phyloP scores from a whole-genome alignment of 2,113 vertebrate genomes.

The Trinectes maculatus region DNA sequence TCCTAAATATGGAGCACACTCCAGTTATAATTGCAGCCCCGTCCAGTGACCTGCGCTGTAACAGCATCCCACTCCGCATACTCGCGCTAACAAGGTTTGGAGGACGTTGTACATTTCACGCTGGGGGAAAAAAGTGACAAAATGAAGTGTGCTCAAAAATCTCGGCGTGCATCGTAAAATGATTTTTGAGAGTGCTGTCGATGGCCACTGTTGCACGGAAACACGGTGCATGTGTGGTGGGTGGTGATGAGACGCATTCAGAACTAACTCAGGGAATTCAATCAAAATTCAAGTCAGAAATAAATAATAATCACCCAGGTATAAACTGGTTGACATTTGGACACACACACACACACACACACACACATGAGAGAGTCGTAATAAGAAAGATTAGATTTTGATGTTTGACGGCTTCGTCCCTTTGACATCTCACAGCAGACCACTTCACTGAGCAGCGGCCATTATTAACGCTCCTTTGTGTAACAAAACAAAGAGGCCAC shows the following conservation, averaged over 20 bases:
- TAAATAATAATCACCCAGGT: too few species aligned
- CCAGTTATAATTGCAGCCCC: conserved; percentile 28
- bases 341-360: too few species aligned
- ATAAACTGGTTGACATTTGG: too few species aligned
- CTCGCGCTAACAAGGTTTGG: conserved; percentile 27
- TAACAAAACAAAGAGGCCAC: background rate
- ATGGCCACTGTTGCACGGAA: conserved; percentile 51
- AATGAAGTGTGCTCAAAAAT: conserved; percentile 57
- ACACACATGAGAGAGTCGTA: too few species aligned
- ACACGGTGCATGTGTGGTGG: conserved; percentile 43
- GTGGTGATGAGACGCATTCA: conserved; percentile 42
- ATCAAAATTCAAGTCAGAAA: too few species aligned
- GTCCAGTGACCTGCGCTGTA: conserved; percentile 22
- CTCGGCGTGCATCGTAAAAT: conserved; percentile 48
- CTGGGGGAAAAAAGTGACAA: conserved; percentile 34
- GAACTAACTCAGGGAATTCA: conserved; percentile 7
- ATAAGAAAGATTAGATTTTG: too few species aligned
- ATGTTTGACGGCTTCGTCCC: background rate
- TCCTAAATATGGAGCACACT: conserved; percentile 36
- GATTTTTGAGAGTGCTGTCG: conserved; percentile 44
- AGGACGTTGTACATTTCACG: conserved; percentile 20
- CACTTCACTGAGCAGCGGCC: background rate
- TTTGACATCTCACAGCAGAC: background rate
- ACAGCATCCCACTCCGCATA: conserved; percentile 36
- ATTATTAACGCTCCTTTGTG: background rate